Conservation (phyloP, 2,113 vertebrate species). For the Psephotus haematonotus region DNA sequence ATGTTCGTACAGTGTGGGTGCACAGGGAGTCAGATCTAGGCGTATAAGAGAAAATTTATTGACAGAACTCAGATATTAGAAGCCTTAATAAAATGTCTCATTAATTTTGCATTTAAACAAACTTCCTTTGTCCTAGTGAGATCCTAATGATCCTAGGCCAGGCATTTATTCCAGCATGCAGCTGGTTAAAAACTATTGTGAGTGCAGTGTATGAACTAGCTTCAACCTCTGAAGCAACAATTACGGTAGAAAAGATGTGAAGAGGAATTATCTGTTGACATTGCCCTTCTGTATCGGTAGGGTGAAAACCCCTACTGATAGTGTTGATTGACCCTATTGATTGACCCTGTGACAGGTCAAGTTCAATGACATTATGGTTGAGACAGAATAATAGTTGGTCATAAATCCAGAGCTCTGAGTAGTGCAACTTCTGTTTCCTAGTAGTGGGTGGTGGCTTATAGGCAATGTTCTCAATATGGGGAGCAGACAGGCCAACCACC, state of each 20-base stretch:
- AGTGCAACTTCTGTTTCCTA: neutral
- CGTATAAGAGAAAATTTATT: rapidly evolving
- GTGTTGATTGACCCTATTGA: neutral
- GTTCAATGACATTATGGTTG: neutral
- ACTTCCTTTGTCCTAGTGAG: neutral
- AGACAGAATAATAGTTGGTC: neutral
- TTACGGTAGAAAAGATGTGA: neutral
- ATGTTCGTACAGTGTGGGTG: neutral
- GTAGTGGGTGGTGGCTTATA: neutral
- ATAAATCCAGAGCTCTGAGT: neutral
- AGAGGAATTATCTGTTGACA: neutral
- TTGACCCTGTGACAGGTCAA: neutral
- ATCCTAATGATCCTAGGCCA: neutral
- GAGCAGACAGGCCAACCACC: neutral
- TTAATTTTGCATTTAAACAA: neutral
- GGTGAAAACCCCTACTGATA: neutral
- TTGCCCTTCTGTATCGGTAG: neutral
- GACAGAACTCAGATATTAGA: neutral
- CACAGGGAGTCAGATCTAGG: neutral
- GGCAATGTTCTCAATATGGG: neutral
- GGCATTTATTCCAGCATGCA: neutral
- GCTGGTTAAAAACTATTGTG: neutral
- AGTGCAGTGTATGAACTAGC: neutral
- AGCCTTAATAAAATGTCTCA: neutral
- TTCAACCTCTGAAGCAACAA: neutral